Evolutionary conservation across 2,113 vertebrate genomes (phyloP).

Genomic region (Crocuta crocuta): DNA sequence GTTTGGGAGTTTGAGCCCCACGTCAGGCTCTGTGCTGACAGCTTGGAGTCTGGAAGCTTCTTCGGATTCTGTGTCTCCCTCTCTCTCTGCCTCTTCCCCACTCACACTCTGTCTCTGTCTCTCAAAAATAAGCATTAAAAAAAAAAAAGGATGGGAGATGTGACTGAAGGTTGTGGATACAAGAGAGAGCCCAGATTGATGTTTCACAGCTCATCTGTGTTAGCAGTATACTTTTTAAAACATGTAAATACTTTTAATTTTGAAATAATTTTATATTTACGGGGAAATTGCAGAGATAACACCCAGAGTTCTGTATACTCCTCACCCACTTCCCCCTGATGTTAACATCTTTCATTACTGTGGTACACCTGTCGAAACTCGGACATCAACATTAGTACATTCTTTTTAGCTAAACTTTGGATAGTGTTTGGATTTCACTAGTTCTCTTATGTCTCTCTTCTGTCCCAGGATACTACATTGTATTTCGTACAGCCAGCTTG

Average conservation of each 20-base stretch:
- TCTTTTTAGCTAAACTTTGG: neutral
- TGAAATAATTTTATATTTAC: constrained; percentile 24
- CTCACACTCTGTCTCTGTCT: too few species aligned
- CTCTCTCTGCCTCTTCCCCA: too few species aligned
- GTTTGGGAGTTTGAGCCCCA: too few species aligned
- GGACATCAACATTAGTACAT: neutral
- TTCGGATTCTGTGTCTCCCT: too few species aligned
- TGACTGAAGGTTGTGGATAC: neutral
- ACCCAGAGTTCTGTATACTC: neutral
- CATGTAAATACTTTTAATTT: neutral
- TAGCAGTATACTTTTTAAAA: neutral
- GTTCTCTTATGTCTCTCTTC: neutral
- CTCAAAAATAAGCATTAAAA: too few species aligned
- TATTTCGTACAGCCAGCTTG: neutral
- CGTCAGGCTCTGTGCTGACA: too few species aligned
- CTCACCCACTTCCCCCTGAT: neutral
- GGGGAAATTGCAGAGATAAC: neutral
- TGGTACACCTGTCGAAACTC: neutral
- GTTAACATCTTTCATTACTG: neutral
- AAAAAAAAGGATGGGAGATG: too few species aligned
- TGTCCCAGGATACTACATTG: neutral
- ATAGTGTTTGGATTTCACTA: neutral
- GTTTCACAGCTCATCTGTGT: neutral
- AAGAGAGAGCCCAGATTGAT: neutral
- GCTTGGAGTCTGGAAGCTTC: too few species aligned